Conservation (phyloP, 1,140 invertebrate genomes). For the Papilio machaon region DNA sequence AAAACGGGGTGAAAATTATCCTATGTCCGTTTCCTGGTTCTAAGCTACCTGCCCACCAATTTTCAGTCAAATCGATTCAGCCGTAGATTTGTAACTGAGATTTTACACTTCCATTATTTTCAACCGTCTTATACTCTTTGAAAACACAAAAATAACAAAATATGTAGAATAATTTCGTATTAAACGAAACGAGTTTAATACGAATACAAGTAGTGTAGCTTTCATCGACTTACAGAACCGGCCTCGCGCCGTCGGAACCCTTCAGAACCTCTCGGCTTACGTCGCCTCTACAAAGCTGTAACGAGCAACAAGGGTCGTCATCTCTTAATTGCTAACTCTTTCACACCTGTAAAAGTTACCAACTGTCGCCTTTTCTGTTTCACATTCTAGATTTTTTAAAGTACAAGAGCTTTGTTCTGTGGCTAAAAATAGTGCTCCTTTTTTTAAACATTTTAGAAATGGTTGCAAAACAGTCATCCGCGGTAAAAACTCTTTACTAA, state of each 20-base stretch:
- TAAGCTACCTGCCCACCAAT: too few relatives aligned
- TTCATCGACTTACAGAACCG: slow-evolving; percentile 24
- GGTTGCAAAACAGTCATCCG: too few relatives aligned
- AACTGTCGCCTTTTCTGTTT: slow-evolving; percentile 31
- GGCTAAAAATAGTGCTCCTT: not conserved
- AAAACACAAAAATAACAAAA: too few relatives aligned
- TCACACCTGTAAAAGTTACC: slow-evolving; percentile 28
- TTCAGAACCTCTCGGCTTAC: slow-evolving; percentile 37
- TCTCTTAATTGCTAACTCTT: slow-evolving; percentile 43
- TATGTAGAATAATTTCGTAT: not conserved
- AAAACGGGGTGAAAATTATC: too few relatives aligned
- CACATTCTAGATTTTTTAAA: not conserved
- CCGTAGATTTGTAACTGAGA: too few relatives aligned
- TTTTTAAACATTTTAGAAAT: not conserved
- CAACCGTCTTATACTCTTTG: too few relatives aligned
- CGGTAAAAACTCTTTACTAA: too few relatives aligned
- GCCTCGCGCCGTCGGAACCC: not conserved
- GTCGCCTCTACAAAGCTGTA: slow-evolving; percentile 37
- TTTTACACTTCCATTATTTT: too few relatives aligned
- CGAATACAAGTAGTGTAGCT: not conserved
- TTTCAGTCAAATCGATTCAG: too few relatives aligned
- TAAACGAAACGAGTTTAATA: not conserved
- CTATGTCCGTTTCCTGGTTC: too few relatives aligned
- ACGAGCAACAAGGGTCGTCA: slow-evolving; percentile 42
- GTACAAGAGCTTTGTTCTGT: not conserved